These are phyloP conservation scores for Poeciliopsis presidionis DNA, from an alignment of 2,797 vertebrate species.

Conservation along the genomic window DNA sequence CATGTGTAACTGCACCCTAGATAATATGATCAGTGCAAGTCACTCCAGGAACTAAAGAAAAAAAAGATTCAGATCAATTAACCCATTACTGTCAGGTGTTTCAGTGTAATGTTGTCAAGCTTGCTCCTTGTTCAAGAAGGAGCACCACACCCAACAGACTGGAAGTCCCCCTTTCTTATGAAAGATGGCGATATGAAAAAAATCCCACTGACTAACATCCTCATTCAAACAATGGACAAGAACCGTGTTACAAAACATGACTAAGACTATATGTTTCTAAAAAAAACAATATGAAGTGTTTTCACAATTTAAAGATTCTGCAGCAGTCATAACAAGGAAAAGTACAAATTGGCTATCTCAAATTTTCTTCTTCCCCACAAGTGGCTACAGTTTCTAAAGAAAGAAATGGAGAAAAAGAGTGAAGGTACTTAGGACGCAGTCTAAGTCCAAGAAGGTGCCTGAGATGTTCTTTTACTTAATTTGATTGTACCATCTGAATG, in stretches of 20 bases:
- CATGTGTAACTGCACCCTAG: neutral
- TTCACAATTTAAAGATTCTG: neutral
- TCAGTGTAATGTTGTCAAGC: slow-evolving; percentile 2
- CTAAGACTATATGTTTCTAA: neutral
- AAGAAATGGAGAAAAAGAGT: neutral
- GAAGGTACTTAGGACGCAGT: neutral
- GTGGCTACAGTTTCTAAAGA: neutral
- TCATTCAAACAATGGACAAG: neutral
- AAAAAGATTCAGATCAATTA: neutral
- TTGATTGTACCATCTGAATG: neutral
- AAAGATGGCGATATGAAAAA: neutral
- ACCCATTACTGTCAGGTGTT: neutral
- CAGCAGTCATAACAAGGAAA: neutral
- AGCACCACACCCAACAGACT: neutral
- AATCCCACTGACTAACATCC: neutral
- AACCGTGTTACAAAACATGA: neutral
- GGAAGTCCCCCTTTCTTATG: neutral
- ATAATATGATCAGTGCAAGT: neutral
- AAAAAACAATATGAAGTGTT: neutral
- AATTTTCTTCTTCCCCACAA: neutral
- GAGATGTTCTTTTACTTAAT: neutral
- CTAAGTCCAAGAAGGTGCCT: neutral
- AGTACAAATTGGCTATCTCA: no score
- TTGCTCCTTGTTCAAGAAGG: neutral
- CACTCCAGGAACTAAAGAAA: neutral